Evolutionary conservation across 2,888 invertebrate species (phyloP), one percentile per base, ranked within the genome.

Genomic region (Palloptera scutellata): DNA sequence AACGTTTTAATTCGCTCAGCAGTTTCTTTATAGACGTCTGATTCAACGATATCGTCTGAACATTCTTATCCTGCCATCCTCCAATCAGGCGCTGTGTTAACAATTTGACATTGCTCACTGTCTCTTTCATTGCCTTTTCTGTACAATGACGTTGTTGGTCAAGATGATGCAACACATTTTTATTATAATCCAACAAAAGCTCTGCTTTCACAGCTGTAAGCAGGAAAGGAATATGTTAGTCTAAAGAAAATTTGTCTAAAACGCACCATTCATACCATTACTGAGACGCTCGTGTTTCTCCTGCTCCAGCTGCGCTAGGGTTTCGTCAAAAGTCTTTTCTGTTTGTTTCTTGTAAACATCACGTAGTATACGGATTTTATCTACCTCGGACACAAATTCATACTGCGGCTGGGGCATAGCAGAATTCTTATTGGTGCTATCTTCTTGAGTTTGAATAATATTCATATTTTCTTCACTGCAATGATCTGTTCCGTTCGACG

Each of bases 301-400:
- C 40, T 64, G 11, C 3, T 69, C 61, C 12, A 69, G 5, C 57
- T 64, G 53, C 9, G 20, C 52, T 41, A 58, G 53, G 5, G 43
- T 52, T 12, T 63, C 62, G 20, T 67, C 42, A 15, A 62, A 52
- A 43, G 42, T 63, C 9, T 12, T 12, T 40, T 70, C 55, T 10
- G 58, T 64, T 48, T 66, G 41, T 48, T 64, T 45, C 48, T 61
- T 70, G 52, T 68, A 70, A 53, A 40, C 19, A n/a, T 66, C 57
- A n/a, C 68, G 67, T 13, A 68, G 43, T 13, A 64, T 61, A 1
- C 62, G 40, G 13, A 67, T 53, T 12, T 51, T 53, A 43, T 59
- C 58, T 11, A 70, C 61, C 10, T 67, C 64, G 0, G 70, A 67
- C 40, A 67, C 55, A 15, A 52, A 67, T 5, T 52, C 19, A 43